Base-by-base conservation (phyloP, 2,797 vertebrate species). In the Melanotaenia boesemani region DNA sequence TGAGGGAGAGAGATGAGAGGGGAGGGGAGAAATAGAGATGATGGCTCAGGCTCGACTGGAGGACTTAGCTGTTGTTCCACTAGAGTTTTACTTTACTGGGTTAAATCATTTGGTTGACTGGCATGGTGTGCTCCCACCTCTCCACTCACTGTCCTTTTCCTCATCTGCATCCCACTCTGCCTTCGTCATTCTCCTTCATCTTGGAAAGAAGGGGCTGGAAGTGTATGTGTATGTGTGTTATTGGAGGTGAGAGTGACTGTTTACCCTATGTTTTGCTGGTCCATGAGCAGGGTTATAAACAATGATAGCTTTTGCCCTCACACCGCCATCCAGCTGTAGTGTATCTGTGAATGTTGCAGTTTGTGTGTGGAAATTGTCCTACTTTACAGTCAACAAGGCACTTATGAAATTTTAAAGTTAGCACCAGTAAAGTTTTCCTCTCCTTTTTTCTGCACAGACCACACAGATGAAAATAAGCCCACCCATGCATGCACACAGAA, bases 51-150 rank as follows among this genome's bases (percentile, higher is more conserved):
- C 78, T 80, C 44, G 55, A 77, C 75, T 70, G 64, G 70, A 84
- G 87, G 87, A 84, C 84, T 82, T 83, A 76, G 86, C 83, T 89
- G 80, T 87, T 88, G 87, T 91, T 91, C 81, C 85, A 92, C 84
- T 89, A 82, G 81, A 89, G 80, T 89, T 89, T 90, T 83, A 92
- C 87, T 92, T 90, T 89, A 89, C 89, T 70, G 86, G 89, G 83
- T 84, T 84, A 91, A 92, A 92, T 92, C 85, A 90, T 91, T 89
- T 90, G 91, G 83, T 91, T 92, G 90, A 91, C 87, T 90, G 87
- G 80, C 67, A 46, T 85, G 72, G 58, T 78, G 68, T 32, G 30
- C n/a, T 39, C 13, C 63, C 9, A 67, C 65, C 50, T 54, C 34
- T 63, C 44, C 37, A 20, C 44, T 32, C 55, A 32, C 65, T 65